Evolutionary conservation across 2,113 vertebrate species (phyloP), one percentile per base, ranked within the genome.

Genomic region (Pterocles burchelli): DNA sequence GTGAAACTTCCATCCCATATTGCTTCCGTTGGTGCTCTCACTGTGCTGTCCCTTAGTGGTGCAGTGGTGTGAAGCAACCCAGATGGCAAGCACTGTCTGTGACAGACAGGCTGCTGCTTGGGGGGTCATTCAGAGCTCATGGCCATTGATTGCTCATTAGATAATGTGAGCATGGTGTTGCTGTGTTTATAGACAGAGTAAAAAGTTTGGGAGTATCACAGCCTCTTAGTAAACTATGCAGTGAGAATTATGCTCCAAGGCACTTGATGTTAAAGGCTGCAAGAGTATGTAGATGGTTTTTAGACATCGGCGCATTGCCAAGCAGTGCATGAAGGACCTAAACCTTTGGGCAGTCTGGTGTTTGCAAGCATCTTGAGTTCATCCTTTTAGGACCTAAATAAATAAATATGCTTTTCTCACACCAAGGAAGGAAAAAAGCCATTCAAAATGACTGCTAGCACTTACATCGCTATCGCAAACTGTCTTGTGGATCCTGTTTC

Each of bases 401-500:
- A 87, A 55, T 55, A 52, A 75, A 76, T 17, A 9, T 51, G 29
- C 15, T 80, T 90, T 96, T 90, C 41, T 89, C 17, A 79, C 51
- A 70, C 16, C 1, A 2, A 80, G 41, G 15, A 79, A 74, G 38
- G 9, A 58, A 58, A 88, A 81, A 76, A 74, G 15, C 19, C n/a
- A 21, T 88, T 68, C 49, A 71, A 16, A 86, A 51, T 1, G 5
- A 24, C 22, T 66, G 58, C 28, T 48, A 71, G 26, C 45, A 48
- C 20, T 73, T n/a, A 13, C 10, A 31, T 43, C 24, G 13, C 55
- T 13, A 17, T 43, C 51, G 59, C 31, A 73, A 43, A 58, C 41
- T 67, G 5, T 55, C 29, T 92, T 33, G 28, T 79, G 78, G 71
- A 85, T 94, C 34, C 31, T 65, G 66, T 93, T 89, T 87, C 73